These are phyloP conservation scores for Tyto alba DNA, from an alignment of 2,113 vertebrate species.

Conservation along the genomic window DNA sequence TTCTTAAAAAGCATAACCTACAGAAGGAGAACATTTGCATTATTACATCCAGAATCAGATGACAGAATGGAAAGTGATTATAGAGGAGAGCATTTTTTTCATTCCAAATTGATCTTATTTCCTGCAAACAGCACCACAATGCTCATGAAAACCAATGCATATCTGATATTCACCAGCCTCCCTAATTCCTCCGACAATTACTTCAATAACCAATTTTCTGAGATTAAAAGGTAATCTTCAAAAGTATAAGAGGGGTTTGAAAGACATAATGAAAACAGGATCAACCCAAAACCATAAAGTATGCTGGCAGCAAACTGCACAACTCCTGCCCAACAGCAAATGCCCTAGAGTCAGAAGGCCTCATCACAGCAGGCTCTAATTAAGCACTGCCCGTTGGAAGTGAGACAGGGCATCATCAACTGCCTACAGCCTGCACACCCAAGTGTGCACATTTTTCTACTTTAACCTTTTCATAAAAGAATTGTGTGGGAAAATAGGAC, in stretches of 20 bases:
- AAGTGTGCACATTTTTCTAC: rapidly evolving
- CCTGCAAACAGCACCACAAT: background rate
- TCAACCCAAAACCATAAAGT: background rate
- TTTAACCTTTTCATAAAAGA: background rate
- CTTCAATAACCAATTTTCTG: background rate
- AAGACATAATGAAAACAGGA: background rate
- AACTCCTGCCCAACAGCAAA: background rate
- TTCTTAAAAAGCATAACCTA: background rate
- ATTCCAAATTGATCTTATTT: background rate
- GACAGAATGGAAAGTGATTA: background rate
- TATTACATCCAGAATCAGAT: background rate
- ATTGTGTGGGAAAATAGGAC: rapidly evolving
- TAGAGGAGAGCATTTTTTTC: background rate
- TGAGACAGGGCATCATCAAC: background rate
- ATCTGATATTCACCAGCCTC: background rate
- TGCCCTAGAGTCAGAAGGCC: background rate
- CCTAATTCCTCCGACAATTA: background rate
- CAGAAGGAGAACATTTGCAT: background rate
- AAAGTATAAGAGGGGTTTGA: background rate
- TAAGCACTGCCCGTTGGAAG: background rate
- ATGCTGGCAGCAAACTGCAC: background rate
- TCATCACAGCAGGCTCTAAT: background rate
- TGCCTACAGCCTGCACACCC: background rate
- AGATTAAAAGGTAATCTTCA: background rate
- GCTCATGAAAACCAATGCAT: background rate